Percentiles rank a stretch among this genome's conserved stretches.
phyloP scores from a whole-genome alignment of 2,888 invertebrate genomes.

The Empis livida region DNA sequence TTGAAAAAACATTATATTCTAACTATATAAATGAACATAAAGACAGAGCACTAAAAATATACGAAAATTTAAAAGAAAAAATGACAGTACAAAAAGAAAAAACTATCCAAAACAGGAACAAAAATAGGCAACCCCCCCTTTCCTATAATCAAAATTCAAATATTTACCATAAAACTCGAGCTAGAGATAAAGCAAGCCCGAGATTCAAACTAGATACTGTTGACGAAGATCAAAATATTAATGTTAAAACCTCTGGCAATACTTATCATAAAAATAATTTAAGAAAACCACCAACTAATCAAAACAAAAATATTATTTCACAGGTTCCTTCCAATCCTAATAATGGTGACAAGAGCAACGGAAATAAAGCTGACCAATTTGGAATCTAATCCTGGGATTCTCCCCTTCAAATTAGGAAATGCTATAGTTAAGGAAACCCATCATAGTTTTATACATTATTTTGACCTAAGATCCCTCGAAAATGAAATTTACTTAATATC shows the following conservation, averaged over 20 bases:
- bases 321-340: no score
- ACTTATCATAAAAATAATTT: constrained; percentile 6
- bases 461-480: no score
- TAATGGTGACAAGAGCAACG: no score
- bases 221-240: constrained; percentile 2
- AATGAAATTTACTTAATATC: no score
- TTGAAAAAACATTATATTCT: constrained; percentile 6
- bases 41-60: background rate
- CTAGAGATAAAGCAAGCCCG: constrained; percentile 4
- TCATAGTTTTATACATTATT: no score
- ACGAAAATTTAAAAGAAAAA: constrained; percentile 4
- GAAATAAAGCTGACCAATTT: no score
- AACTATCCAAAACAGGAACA: constrained; percentile 4
- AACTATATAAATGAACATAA: constrained; percentile 7
- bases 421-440: no score
- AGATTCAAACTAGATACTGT: constrained; percentile 3
- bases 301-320: no score
- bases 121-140: constrained; percentile 2
- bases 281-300: constrained; percentile 1
- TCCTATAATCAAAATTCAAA: constrained; percentile 1
- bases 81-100: background rate
- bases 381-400: no score
- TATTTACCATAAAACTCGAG: constrained; percentile 4
- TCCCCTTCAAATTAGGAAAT: no score
- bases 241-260: background rate